A percentile compares a stretch with the other conserved stretches of the same genome.
Conservation (phyloP, 2,888 invertebrate genomes). For the Andrena bucephala region DNA sequence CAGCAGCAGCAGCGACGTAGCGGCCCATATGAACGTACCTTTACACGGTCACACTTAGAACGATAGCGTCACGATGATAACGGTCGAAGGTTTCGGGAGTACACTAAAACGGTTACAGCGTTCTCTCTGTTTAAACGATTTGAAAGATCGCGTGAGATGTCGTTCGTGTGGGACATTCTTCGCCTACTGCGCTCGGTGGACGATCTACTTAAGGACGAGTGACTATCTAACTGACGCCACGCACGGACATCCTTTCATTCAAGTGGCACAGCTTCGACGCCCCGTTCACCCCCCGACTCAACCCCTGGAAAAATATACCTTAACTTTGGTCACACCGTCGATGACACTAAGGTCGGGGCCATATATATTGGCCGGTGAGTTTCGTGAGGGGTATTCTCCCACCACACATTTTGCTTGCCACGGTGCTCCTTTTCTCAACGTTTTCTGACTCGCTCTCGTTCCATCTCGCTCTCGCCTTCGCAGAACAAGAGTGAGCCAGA, state of each 20-base stretch:
- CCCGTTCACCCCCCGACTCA: no score
- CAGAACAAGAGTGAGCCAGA: no score
- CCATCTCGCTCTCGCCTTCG: no score
- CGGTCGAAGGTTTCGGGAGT: slow-evolving; percentile 47
- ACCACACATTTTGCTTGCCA: no score
- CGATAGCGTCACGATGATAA: slow-evolving; percentile 40
- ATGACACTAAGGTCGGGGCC: no score
- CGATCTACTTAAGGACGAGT: slow-evolving; percentile 36
- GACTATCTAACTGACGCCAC: slow-evolving; percentile 37
- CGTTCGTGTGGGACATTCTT: slow-evolving; percentile 38
- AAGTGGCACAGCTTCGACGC: slow-evolving; percentile 12
- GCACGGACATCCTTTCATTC: slow-evolving; percentile 25
- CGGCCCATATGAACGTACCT: slow-evolving; percentile 61
- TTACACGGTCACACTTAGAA: slow-evolving; percentile 45
- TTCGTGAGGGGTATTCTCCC: no score
- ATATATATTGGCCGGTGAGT: no score
- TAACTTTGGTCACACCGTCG: neutral
- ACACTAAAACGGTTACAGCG: slow-evolving; percentile 46
- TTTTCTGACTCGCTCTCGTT: no score
- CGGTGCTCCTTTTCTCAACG: no score
- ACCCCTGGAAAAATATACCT: neutral
- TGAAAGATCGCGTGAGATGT: slow-evolving; percentile 69
- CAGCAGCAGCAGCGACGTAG: slow-evolving; percentile 13
- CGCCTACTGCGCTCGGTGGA: slow-evolving; percentile 30
- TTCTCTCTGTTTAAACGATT: slow-evolving; percentile 48